phyloP scores from a whole-genome alignment of 2,113 vertebrate genomes.

The Tursiops truncatus region DNA sequence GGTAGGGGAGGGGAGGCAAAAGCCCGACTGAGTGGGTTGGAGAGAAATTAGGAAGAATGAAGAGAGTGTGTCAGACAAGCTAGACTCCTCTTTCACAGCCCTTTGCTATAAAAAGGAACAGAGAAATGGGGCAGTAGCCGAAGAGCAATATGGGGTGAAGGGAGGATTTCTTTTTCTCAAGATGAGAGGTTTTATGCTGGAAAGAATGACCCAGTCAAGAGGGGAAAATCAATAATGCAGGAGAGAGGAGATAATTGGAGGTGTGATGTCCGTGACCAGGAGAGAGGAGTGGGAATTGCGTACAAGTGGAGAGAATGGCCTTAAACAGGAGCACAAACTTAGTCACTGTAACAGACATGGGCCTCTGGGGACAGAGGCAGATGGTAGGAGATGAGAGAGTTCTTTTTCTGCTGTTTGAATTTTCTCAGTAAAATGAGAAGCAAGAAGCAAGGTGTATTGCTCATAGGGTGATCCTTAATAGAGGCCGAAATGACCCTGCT shows the following conservation, averaged over 20 bases:
- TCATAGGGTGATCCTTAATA: background rate
- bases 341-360: background rate
- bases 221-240: background rate
- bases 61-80: background rate
- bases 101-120: background rate
- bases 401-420: background rate
- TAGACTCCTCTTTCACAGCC: background rate
- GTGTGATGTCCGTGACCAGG: background rate
- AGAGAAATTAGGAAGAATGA: background rate
- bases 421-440: slow-evolving; percentile 22
- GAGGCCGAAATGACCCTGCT: background rate
- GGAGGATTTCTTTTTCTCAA: background rate
- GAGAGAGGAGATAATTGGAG: background rate
- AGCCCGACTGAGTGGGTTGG: background rate
- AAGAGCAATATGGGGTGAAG: background rate
- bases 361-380: background rate
- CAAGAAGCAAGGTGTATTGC: background rate
- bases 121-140: background rate
- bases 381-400: background rate
- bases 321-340: background rate
- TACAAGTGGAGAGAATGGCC: background rate
- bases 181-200: background rate
- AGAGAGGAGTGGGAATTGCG: background rate
- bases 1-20: background rate
- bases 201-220: slow-evolving; percentile 4